Percentiles rank a stretch among this genome's conserved stretches.
Evolutionary conservation across 2,797 vertebrate species (phyloP).

Genomic region (Hipposideros larvatus): DNA sequence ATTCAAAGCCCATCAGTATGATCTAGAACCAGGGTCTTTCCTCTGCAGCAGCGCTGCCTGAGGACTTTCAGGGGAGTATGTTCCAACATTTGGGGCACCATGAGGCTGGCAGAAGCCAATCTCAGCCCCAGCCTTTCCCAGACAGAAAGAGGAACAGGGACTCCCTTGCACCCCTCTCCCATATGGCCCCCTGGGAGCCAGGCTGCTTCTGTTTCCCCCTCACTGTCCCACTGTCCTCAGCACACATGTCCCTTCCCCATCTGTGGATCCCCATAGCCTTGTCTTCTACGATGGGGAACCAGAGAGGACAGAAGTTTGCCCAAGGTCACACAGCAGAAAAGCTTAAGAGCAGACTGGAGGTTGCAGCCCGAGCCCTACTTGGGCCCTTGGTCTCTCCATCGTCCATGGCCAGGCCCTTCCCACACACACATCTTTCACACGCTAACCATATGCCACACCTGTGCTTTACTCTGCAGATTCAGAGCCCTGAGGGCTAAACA

Average conservation of each 20-base stretch:
- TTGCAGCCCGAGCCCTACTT: background rate
- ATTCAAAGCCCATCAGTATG: background rate
- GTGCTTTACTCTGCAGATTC: background rate
- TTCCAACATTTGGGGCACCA: background rate
- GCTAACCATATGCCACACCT: background rate
- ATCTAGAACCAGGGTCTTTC: background rate
- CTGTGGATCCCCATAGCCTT: background rate
- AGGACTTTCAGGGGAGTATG: fast-evolving
- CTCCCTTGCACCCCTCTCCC: background rate
- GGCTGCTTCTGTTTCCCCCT: background rate
- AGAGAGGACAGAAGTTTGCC: background rate
- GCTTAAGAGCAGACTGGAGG: background rate
- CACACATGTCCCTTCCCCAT: background rate
- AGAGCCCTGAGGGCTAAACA: background rate
- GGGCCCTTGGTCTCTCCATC: background rate
- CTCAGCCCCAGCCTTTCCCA: background rate
- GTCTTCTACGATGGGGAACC: background rate
- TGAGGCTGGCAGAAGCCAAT: background rate
- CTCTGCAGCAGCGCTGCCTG: background rate
- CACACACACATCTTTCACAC: background rate
- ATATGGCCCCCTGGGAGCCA: background rate
- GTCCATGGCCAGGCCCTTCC: background rate
- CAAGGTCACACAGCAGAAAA: background rate
- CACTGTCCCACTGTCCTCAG: background rate
- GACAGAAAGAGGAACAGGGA: background rate